Conservation (phyloP, 2,888 invertebrate genomes). For the Xanthia icteritia region DNA sequence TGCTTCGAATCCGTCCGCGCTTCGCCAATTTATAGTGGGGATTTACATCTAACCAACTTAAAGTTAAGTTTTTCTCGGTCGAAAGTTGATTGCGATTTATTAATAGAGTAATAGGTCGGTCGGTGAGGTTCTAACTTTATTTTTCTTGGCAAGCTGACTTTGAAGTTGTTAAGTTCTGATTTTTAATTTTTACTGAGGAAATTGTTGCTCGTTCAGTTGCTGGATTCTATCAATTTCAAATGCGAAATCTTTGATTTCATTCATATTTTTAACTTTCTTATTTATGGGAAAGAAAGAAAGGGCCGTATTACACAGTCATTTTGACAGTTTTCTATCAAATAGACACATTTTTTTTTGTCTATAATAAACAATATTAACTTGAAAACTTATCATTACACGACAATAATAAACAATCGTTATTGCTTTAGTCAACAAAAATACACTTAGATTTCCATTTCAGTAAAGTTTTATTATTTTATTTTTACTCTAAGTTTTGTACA, state of each 20-base stretch:
- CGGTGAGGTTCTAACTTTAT: slow-evolving; percentile 17
- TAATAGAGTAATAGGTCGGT: slow-evolving; percentile 51
- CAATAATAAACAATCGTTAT: too few relatives aligned
- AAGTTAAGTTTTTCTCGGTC: slow-evolving; percentile 75
- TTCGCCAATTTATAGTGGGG: slow-evolving; percentile 85
- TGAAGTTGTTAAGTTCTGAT: neutral
- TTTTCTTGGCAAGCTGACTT: slow-evolving; percentile 7
- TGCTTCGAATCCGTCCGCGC: slow-evolving; percentile 86
- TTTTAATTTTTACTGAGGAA: neutral
- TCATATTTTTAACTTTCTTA: too few relatives aligned
- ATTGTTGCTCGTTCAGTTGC: neutral
- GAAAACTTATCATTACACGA: too few relatives aligned
- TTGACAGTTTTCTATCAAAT: too few relatives aligned
- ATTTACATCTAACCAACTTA: slow-evolving; percentile 83
- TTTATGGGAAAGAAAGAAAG: too few relatives aligned
- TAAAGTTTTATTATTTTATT: too few relatives aligned
- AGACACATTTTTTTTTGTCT: too few relatives aligned
- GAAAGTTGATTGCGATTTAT: slow-evolving; percentile 75
- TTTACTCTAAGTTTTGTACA: too few relatives aligned
- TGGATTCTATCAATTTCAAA: neutral
- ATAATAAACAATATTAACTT: too few relatives aligned
- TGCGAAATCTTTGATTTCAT: neutral
- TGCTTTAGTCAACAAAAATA: too few relatives aligned
- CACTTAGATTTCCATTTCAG: too few relatives aligned
- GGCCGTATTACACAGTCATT: too few relatives aligned